phyloP scores from a whole-genome alignment of 2,797 vertebrate species.

The Phataginus tetradactyla region DNA sequence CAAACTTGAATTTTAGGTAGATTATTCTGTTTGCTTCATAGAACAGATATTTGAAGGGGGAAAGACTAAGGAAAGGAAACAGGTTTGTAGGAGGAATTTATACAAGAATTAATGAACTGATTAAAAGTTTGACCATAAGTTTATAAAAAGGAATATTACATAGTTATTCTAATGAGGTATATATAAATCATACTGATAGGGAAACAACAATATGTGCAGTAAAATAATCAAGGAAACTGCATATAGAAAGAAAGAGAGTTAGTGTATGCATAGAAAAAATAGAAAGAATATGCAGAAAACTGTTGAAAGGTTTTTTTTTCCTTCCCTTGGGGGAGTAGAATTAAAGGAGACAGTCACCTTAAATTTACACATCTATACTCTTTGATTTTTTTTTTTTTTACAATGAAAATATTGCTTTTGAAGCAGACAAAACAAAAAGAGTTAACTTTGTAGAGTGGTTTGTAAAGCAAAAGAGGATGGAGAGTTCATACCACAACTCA shows the following conservation, averaged over 20 bases:
- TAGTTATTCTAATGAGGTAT: neutral
- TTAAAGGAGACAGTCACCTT: neutral
- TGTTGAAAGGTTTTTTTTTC: neutral
- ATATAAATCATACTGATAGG: neutral
- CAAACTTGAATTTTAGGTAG: neutral
- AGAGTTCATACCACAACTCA: neutral
- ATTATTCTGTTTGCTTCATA: neutral
- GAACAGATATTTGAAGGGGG: neutral
- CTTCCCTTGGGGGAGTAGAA: neutral
- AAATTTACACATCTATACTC: neutral
- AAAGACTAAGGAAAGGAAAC: neutral
- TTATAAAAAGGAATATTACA: constrained; percentile 14
- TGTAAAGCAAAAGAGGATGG: neutral
- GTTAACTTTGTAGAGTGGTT: neutral
- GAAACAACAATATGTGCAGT: neutral
- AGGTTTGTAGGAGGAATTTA: neutral
- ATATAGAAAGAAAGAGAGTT: neutral
- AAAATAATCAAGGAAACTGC: neutral
- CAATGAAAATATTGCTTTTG: neutral
- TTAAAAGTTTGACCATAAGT: constrained; percentile 35
- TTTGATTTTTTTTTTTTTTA: neutral
- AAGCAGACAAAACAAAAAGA: neutral
- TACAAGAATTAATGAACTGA: neutral
- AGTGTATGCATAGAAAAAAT: neutral
- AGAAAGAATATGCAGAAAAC: neutral